Conservation (phyloP, 2,888 invertebrate genomes). For the Alloscopus bannaensis region DNA sequence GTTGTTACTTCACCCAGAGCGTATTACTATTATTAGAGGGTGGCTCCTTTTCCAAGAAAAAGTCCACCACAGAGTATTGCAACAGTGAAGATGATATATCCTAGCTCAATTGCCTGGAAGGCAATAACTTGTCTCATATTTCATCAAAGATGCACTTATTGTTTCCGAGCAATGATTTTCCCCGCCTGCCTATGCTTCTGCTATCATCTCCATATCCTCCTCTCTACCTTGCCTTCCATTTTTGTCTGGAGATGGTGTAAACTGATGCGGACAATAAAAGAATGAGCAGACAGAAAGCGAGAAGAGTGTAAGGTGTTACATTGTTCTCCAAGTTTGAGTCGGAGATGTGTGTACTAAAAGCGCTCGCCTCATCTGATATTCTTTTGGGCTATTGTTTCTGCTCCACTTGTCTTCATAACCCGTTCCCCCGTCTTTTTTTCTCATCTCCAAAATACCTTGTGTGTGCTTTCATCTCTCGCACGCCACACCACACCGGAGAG, state of each 20-base stretch:
- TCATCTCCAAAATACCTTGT: not conserved
- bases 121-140: conserved; percentile 72
- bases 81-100: conserved; percentile 33
- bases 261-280: conserved; percentile 23
- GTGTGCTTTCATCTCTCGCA: not conserved
- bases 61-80: conserved; percentile 11
- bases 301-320: not conserved
- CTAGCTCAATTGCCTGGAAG: conserved; percentile 70
- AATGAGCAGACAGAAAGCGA: conserved; percentile 1
- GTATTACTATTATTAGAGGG: too few relatives aligned
- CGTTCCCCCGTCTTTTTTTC: not conserved
- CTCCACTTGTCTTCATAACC: conserved; percentile 20
- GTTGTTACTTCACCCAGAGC: too few relatives aligned
- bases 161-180: conserved; percentile 67
- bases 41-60: too few relatives aligned
- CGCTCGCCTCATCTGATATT: not conserved
- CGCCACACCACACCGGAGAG: too few relatives aligned
- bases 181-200: conserved; percentile 12
- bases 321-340: not conserved
- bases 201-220: conserved; percentile 3
- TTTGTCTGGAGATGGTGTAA: conserved; percentile 12
- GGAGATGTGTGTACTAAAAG: not conserved
- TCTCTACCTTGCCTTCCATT: not conserved
- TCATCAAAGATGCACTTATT: conserved; percentile 71
- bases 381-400: not conserved